Conservation (phyloP, 2,797 vertebrate genomes). For the Tokudaia muenninki region DNA sequence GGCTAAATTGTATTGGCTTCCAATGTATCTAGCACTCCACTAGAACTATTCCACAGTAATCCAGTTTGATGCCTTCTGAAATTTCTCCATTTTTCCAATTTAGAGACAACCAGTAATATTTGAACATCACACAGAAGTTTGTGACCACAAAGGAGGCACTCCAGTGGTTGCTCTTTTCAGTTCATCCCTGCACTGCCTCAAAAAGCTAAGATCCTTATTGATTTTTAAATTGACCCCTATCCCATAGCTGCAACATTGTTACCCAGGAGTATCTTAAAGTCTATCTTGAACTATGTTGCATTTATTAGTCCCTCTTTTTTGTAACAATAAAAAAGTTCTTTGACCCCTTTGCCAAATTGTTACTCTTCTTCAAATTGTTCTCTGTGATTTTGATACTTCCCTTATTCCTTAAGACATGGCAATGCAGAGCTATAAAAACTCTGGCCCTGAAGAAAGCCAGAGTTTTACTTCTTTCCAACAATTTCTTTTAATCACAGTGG, state of each 20-base stretch:
- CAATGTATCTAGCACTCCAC: neutral
- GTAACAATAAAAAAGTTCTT: neutral
- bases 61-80: neutral
- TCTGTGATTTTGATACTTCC: neutral
- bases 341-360: neutral
- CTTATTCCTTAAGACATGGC: neutral
- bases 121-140: neutral
- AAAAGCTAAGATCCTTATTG: neutral
- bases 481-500: conserved; percentile 44
- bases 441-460: conserved; percentile 39
- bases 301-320: conserved; percentile 25
- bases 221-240: neutral
- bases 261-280: conserved; percentile 43
- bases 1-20: neutral
- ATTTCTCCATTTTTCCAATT: conserved; percentile 14
- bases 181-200: neutral
- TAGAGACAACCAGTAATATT: conserved; percentile 8
- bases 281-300: conserved; percentile 12
- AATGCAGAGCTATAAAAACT: conserved; percentile 51
- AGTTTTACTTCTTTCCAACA: conserved; percentile 27
- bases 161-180: neutral
- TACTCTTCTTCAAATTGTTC: conserved; percentile 43
- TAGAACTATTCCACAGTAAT: neutral
- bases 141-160: neutral
- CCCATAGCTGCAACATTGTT: neutral